A percentile compares a stretch with the other conserved stretches of the same genome.
These are phyloP conservation scores for Euura lappo DNA, from an alignment of 1,140 invertebrate species.

Conservation along the genomic window DNA sequence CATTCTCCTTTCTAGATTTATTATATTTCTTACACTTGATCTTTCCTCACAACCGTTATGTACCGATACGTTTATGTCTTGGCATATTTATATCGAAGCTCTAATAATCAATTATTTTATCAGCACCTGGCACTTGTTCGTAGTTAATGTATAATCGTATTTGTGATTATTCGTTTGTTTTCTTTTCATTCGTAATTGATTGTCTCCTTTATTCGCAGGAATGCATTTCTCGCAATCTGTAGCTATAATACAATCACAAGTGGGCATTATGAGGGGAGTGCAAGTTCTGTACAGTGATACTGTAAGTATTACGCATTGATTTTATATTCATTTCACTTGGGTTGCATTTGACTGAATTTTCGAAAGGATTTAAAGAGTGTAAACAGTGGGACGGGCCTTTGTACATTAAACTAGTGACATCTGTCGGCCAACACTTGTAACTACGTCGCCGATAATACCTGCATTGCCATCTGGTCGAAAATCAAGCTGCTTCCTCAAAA, in stretches of 20 bases:
- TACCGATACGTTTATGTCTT: no score
- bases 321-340: slow-evolving; percentile 8
- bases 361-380: background rate
- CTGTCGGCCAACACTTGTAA: background rate
- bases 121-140: background rate
- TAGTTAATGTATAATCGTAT: background rate
- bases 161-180: background rate
- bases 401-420: background rate
- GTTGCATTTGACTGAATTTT: background rate
- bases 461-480: no score
- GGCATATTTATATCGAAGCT: no score
- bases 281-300: slow-evolving; percentile 96
- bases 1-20: background rate
- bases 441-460: background rate
- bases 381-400: slow-evolving; percentile 2
- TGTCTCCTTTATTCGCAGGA: slow-evolving; percentile 69
- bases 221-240: slow-evolving; percentile 98
- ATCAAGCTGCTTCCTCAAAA: no score
- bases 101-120: no score
- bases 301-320: slow-evolving; percentile 64
- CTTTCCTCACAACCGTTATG: no score
- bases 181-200: background rate
- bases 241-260: slow-evolving; percentile 92
- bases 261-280: slow-evolving; percentile 90
- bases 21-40: no score